Percentiles rank a stretch among this genome's conserved stretches.
These are phyloP conservation scores for Argyresthia albistria DNA, from an alignment of 2,888 invertebrate genomes.

Conservation along the genomic window DNA sequence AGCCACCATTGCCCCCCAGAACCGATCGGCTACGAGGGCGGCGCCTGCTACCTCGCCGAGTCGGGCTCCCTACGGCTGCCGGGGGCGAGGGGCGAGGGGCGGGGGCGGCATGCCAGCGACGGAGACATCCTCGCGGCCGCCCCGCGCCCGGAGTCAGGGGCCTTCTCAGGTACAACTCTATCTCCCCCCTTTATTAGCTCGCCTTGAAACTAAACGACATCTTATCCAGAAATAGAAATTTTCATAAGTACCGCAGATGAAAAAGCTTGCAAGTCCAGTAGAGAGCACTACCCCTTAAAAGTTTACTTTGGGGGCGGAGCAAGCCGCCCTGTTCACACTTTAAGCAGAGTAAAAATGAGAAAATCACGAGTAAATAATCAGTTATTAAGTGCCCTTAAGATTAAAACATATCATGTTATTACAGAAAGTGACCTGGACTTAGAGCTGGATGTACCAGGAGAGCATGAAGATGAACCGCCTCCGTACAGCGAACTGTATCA, in stretches of 20 bases:
- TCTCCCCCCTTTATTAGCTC: too few species aligned
- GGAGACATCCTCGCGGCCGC: conserved; percentile 55
- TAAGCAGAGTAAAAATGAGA: too few species aligned
- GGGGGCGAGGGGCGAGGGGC: conserved; percentile 12
- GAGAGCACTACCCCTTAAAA: too few species aligned
- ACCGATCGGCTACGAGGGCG: conserved; percentile 35
- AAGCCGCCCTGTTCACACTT: too few species aligned
- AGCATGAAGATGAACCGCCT: conserved; percentile 26
- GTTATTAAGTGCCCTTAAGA: too few species aligned
- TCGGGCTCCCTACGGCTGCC: conserved; percentile 9
- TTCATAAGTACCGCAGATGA: too few species aligned
- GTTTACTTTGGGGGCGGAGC: too few species aligned
- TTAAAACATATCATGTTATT: background rate
- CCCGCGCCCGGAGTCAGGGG: conserved; percentile 50
- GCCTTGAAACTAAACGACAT: too few species aligned
- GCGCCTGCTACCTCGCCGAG: conserved; percentile 38
- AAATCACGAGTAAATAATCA: too few species aligned
- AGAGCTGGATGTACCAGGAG: conserved; percentile 30
- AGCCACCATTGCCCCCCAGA: conserved; percentile 21
- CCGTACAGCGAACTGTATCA: conserved; percentile 33
- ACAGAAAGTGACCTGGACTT: conserved; percentile 56
- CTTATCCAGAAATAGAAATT: too few species aligned
- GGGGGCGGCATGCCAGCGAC: conserved; percentile 49
- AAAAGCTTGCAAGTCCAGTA: too few species aligned
- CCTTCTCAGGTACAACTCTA: conserved; percentile 64